Percentiles rank a stretch among this genome's conserved stretches.
These are phyloP conservation scores for Aethes cnicana DNA, from an alignment of 2,888 invertebrate species.

Conservation along the genomic window DNA sequence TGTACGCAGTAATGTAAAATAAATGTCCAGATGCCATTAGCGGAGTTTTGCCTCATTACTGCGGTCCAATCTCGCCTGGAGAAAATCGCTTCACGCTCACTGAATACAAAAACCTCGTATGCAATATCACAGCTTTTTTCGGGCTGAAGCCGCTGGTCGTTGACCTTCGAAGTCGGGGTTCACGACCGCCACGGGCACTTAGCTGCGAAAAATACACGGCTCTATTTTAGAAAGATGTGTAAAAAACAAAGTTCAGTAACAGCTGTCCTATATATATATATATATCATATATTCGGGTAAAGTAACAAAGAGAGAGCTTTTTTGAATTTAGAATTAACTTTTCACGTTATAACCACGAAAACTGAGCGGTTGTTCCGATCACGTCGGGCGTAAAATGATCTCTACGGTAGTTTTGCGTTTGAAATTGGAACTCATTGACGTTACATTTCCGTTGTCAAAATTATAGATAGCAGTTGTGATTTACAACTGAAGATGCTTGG, in stretches of 20 bases:
- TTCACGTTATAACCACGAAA: slow-evolving; percentile 41
- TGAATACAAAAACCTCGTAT: slow-evolving; percentile 58
- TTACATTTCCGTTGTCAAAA: slow-evolving; percentile 45
- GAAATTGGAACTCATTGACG: slow-evolving; percentile 40
- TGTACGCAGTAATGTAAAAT: no score
- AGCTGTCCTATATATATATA: no score
- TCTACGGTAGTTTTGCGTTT: slow-evolving; percentile 13
- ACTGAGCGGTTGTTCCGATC: slow-evolving; percentile 36
- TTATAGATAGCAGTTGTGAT: slow-evolving; percentile 38
- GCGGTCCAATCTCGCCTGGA: slow-evolving; percentile 10
- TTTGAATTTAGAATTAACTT: no score
- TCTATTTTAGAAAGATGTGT: no score
- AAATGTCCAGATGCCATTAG: no score
- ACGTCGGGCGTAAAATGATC: slow-evolving; percentile 32
- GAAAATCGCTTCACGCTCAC: slow-evolving; percentile 47
- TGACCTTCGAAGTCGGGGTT: slow-evolving; percentile 61
- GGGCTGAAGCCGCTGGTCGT: slow-evolving; percentile 50
- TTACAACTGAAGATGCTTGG: no score
- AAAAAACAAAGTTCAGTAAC: no score
- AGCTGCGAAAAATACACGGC: slow-evolving; percentile 48
- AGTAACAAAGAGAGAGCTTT: no score
- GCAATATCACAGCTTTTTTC: slow-evolving; percentile 62
- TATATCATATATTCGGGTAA: no score
- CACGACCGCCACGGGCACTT: slow-evolving; percentile 63
- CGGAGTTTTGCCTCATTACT: not conserved